These are phyloP conservation scores for human (Homo sapiens) DNA, from an alignment of 2,113 vertebrate genomes.

Conservation along the genomic window DNA sequence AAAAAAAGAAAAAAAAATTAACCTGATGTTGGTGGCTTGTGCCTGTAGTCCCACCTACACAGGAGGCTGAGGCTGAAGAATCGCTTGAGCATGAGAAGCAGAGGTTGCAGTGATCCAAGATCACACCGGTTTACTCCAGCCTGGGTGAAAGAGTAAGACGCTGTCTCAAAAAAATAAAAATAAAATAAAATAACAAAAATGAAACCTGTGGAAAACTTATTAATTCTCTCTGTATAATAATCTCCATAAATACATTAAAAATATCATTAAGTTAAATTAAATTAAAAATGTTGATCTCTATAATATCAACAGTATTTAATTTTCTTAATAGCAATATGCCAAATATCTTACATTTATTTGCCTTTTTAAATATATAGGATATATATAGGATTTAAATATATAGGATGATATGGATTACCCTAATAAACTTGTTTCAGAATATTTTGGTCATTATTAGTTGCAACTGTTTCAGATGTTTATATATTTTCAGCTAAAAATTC, in stretches of 20 bases:
- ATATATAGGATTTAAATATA: not conserved
- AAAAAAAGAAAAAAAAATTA: no score
- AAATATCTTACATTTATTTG: not conserved
- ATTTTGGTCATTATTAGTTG: not conserved
- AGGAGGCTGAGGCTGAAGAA: no score
- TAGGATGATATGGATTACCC: not conserved
- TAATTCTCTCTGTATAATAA: not conserved
- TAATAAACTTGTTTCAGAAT: not conserved
- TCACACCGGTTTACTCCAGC: no score
- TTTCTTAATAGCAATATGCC: not conserved
- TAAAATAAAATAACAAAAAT: no score
- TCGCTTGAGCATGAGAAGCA: no score
- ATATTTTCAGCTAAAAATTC: not conserved
- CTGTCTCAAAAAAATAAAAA: no score
- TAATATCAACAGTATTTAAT: not conserved
- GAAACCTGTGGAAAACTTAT: not conserved
- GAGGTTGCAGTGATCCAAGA: no score
- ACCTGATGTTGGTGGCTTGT: no score
- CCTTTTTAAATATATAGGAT: not conserved
- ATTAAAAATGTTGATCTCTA: no score
- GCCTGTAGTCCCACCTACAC: no score
- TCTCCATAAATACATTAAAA: not conserved
- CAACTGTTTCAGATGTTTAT: not conserved
- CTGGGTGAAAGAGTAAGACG: no score
- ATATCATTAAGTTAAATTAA: no score